Evolutionary conservation across 1,140 invertebrate species (phyloP), one percentile per base, ranked within the genome.

Genomic region (Phenacoccus solenopsis): DNA sequence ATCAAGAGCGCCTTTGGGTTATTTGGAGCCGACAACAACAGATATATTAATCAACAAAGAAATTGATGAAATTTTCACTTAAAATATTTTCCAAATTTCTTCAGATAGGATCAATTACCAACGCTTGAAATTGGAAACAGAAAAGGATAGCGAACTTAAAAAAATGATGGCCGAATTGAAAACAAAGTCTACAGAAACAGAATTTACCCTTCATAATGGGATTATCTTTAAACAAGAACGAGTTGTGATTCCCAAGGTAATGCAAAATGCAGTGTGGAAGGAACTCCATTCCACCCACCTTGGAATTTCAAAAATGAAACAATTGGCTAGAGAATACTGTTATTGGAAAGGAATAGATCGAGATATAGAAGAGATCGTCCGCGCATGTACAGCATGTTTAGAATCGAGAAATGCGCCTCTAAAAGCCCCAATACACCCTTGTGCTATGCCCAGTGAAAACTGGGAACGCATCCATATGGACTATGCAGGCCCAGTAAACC

Each of bases 251-350:
- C 72, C 70, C 56, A 32, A 12, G 24, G 38, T n/a, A 5, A 25
- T 73, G 27, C 20, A 61, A 57, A 24, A 32, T 9, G 1, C 30
- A 10, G 13, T 73, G 13, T 30, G 72, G 28, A 16, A 24, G 22
- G 72, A 74, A 67, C 35, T 73, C 3, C 72, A 73, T 70, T 25
- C 27, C 13, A 32, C 70, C 12, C 73, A 74, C 69, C 25, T 70
- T 32, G 69, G 69, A 1, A 73, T 74, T 1, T 61, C 21, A 4
- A 78, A 79, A 78, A 79, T 69, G 81, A 83, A 75, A 78, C 74
- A 1, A 72, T 80, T 1, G n/a, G 28, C 13, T 20, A 24, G 59
- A 57, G 9, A 27, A 22, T 68, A 70, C 28, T 70, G 56, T 25
- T 67, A 67, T n/a, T 69, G 68, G 35, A 16, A 1, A 21, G 13